Base-by-base conservation (phyloP, 2,113 vertebrate genomes). In the Cebidichthys violaceus region DNA sequence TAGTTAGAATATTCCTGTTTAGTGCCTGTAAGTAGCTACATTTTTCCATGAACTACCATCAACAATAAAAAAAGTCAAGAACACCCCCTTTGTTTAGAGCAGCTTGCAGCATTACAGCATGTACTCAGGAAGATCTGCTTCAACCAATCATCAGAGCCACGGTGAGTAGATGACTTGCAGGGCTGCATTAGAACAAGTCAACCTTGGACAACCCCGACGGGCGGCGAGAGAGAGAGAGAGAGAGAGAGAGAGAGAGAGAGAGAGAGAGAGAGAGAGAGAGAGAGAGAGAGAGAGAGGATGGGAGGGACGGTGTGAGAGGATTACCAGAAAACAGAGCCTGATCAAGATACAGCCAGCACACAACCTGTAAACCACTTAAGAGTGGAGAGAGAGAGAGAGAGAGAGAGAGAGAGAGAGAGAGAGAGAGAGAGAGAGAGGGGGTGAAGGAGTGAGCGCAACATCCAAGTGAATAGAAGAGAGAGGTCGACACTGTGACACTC, bases 231-330 rank as follows among this genome's bases (percentile, higher is more conserved):
- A 29, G 57, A 11, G 33, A 5, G 0, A 29, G 57, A 11, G 33
- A 5, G 0, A 29, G 57, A 11, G 33, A 5, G 0, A 29, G 57
- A 11, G 33, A 5, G 0, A 29, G 57, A 11, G 33, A 5, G 0
- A 29, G 57, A 11, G 33, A 5, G 0, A 29, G 57, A 11, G 33
- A 5, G 0, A 29, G 57, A 11, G 33, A 5, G 0, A 29, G 57
- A 11, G 33, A 5, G 0, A n/a, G 52, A 43, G 24, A 72, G 74
- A 29, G 57, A 11, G 33, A 5, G 0, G 64, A 35, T 9, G 57
- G 60, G 79, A 61, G 65, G 59, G 45, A 33, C 29, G 0, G 29
- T 6, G 60, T 60, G 76, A 85, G 79, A 83, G 85, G 85, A 89
- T 89, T 89, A 89, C 10, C 20, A 35, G 43, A 14, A 54, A 54